Percentiles rank a stretch among this genome's conserved stretches.
phyloP scores from a whole-genome alignment of 2,113 vertebrate genomes.

The Pseudonaja textilis region DNA sequence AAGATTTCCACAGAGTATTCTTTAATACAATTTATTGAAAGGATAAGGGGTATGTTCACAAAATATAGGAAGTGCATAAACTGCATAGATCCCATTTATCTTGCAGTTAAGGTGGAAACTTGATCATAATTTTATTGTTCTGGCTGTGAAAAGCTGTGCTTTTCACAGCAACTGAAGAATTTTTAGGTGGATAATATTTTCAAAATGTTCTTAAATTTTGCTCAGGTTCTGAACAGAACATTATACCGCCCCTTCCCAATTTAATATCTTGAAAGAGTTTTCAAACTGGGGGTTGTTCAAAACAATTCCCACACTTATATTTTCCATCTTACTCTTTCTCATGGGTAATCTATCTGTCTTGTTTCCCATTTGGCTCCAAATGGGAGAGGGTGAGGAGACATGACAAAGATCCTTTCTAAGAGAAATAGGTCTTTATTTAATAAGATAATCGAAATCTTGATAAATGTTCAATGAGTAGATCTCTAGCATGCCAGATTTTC shows the following conservation, averaged over 20 bases:
- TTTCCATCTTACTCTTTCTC: background rate
- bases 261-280: background rate
- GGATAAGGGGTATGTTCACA: background rate
- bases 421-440: background rate
- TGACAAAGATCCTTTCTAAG: background rate
- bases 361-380: background rate
- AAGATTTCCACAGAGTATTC: background rate
- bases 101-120: background rate
- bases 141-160: background rate
- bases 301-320: background rate
- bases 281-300: background rate
- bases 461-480: constrained; percentile 1
- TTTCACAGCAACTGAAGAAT: background rate
- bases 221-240: background rate
- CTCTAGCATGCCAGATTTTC: background rate
- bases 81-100: background rate
- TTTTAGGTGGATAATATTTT: background rate
- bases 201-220: background rate
- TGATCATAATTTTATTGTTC: background rate
- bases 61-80: background rate
- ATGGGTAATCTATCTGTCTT: background rate
- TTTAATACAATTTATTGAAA: background rate
- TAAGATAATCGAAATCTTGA: background rate
- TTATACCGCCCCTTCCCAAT: background rate
- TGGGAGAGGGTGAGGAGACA: no score